Base-by-base conservation (phyloP, 2,888 invertebrate species). In the Dexiosoma caninum region DNA sequence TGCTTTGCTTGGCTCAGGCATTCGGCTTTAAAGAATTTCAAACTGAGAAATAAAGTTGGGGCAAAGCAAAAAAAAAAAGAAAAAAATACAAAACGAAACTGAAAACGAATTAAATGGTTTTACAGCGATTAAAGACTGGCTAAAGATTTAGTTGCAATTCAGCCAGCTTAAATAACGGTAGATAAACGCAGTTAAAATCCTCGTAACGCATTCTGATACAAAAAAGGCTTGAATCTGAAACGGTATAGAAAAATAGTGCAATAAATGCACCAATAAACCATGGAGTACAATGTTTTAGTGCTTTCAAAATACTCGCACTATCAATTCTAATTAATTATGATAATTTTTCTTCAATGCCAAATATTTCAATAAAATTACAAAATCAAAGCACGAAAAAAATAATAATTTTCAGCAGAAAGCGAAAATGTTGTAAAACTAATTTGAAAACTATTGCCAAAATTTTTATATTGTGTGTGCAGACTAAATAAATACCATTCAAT, bases 141-240 rank as follows among this genome's bases (percentile, higher is more conserved):
- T 62, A 74, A 77, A 69, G 72, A 64, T 81, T 81, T 69, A 81
- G 81, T 81, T 81, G 77, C 77, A 64, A 59, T 77, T 77, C 49
- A 77, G 57, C 66, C 69, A 81, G 81, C 81, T 64, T 64, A 62
- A 72, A 77, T 77, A 77, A 77, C 77, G 72, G 77, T 77, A 77
- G 62, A 51, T 27, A 35, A 40, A 40, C 55, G 69, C 77, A 67
- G 49, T n/a, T 35, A 35, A 72, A 62, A 35, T 51, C 32, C 37
- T 46, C 42, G 49, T 10, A 16, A 40, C n/a, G 37, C 14, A 30
- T n/a, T 37, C 35, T 46, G 4, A 9, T 16, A 27, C 27, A 27
- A 3, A 35, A 64, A 44, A 5, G 40, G 8, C 30, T 27, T 40
- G 12, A 27, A 32, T 23, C 14, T 37, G 12, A 62, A 30, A 44